Percentiles rank a stretch among this genome's conserved stretches.
Conservation (phyloP, 2,797 vertebrate genomes). For the Acrossocheilus fasciatus region DNA sequence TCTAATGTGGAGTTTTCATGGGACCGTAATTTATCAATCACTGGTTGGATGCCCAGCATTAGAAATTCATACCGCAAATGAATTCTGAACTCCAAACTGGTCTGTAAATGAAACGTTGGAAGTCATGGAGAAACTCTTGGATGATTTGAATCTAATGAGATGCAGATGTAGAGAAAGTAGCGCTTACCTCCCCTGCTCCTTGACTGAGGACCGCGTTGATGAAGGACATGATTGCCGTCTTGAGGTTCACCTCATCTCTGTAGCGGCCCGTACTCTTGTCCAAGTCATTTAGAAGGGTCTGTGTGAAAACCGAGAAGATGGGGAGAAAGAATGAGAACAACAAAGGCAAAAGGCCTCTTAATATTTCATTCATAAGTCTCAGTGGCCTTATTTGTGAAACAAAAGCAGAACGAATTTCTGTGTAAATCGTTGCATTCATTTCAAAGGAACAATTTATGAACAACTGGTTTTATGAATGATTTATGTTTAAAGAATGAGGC, state of each 20-base stretch:
- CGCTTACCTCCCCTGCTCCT: constrained; percentile 93
- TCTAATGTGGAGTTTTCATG: constrained; percentile 97
- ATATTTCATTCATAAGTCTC: constrained; percentile 1
- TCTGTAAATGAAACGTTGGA: constrained; percentile 75
- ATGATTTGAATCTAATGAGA: constrained; percentile 32
- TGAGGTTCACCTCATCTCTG: constrained; percentile 96
- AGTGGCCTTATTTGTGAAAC: not conserved
- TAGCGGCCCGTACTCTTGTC: constrained; percentile 95
- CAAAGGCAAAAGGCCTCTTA: constrained; percentile 2
- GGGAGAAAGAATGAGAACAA: constrained; percentile 25
- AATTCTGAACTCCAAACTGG: constrained; percentile 96
- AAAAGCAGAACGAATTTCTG: not conserved
- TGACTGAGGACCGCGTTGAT: constrained; percentile 98
- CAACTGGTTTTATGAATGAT: not conserved
- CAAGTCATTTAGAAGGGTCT: constrained; percentile 96
- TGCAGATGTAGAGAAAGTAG: constrained; percentile 20
- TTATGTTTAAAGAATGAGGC: constrained; percentile 1
- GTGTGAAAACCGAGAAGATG: constrained; percentile 50
- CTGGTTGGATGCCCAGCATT: constrained; percentile 97
- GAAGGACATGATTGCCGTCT: constrained; percentile 99
- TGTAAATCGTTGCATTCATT: not conserved
- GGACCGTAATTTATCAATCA: constrained; percentile 95
- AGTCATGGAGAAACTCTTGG: constrained; percentile 25
- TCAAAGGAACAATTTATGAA: not conserved
- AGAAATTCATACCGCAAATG: constrained; percentile 98